Evolutionary conservation across 1,140 invertebrate genomes (phyloP), one percentile per base, ranked within the genome.

Genomic region (Drosophila cardini): DNA sequence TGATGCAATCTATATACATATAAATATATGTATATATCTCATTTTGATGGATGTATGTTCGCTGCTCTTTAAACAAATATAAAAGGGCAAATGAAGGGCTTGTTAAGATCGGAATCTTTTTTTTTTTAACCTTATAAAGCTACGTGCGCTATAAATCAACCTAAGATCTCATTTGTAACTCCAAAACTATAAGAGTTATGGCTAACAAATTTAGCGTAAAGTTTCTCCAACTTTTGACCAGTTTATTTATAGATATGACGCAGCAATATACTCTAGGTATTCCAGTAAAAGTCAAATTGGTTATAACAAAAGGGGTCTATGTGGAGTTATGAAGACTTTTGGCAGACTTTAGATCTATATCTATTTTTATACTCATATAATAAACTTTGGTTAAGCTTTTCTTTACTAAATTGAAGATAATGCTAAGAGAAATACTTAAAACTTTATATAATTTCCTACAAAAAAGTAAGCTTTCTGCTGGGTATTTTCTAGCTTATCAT

Each of bases 1-100:
- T 34, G 11, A 32, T 32, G 30, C 26, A 32, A 50, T 50, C 46
- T 46, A 11, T 8, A 21, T 11, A 16, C 45, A 16, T 8, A 10
- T 46, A 46, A 21, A 43, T 43, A n/a, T 6, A 43, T n/a, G n/a
- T 18, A 48, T 21, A 48, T 18, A 26, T 26, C 16, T 46, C 5
- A 11, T 38, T 38, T 38, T 32, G 46, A 32, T 50, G 21, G 46
- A 50, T 53, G 32, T 43, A 53, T 72, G 69, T 43, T 62, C 69
- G 43, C 21, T 42, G 69, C 42, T 61, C 61, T 71, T 56, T 72
- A 34, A 65, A 65, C 52, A 34, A 50, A 34, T 56, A 57, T 21
- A 21, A 36, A 5, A 34, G 11, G 11, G 0, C 6, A 45, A 65
- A 62, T 15, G 32, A 50, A 50, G 10, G 18, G 18, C 46, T 4